phyloP scores from a whole-genome alignment of 2,888 invertebrate genomes.

The Sclerodermus sp. region DNA sequence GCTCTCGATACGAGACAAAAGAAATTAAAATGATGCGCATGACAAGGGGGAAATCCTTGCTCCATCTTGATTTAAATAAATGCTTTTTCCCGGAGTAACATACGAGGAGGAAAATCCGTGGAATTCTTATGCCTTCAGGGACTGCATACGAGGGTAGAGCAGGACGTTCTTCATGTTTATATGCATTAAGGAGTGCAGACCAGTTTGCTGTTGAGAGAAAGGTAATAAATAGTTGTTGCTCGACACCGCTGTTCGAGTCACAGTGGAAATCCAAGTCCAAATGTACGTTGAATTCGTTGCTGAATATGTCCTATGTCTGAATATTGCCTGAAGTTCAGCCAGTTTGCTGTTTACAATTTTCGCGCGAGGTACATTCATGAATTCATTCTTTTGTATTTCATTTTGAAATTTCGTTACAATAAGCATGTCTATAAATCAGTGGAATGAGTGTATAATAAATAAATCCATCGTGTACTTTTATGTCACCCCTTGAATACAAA shows the following conservation, averaged over 20 bases:
- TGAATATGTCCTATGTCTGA: conserved; percentile 13
- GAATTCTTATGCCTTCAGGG: conserved; percentile 15
- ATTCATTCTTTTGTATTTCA: too few species aligned
- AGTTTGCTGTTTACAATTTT: too few species aligned
- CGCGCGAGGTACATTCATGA: too few species aligned
- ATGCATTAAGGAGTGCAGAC: conserved; percentile 25
- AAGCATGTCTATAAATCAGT: too few species aligned
- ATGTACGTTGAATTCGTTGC: conserved; percentile 24
- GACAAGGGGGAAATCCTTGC: neutral
- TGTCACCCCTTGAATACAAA: too few species aligned
- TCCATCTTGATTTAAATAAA: neutral
- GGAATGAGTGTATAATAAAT: too few species aligned
- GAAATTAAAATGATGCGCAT: neutral
- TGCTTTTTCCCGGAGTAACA: neutral
- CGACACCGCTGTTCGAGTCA: conserved; percentile 21
- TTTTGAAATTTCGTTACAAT: too few species aligned
- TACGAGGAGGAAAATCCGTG: conserved; percentile 12
- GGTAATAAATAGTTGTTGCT: conserved; percentile 33
- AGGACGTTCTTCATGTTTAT: conserved; percentile 35
- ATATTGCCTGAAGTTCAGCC: conserved; percentile 6
- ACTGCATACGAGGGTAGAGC: conserved; percentile 3
- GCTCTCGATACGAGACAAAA: conserved; percentile 11
- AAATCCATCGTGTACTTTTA: too few species aligned
- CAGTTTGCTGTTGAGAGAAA: conserved; percentile 5
- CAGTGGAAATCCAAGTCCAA: conserved; percentile 20